A percentile compares a stretch with the other conserved stretches of the same genome.
Evolutionary conservation across 2,888 invertebrate species (phyloP).

Genomic region (Tiphia femorata): DNA sequence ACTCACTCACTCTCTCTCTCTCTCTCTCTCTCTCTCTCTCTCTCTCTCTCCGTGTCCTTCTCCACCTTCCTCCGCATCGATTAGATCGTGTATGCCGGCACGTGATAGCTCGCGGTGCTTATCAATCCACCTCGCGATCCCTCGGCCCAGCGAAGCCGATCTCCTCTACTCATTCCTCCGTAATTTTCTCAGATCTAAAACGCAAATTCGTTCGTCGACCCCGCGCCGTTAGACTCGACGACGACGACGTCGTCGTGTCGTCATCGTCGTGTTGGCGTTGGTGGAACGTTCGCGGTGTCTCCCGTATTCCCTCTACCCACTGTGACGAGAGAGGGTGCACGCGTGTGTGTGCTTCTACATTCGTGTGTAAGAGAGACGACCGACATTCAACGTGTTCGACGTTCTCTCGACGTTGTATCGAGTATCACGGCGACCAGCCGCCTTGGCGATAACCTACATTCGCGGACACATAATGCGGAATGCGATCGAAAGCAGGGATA

Average conservation of each 20-base stretch:
- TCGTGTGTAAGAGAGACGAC: too few relatives aligned
- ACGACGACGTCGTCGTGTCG: neutral
- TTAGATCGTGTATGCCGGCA: neutral
- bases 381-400: too few relatives aligned
- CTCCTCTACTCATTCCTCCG: neutral
- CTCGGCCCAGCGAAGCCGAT: neutral
- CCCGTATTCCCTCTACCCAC: too few relatives aligned
- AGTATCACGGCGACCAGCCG: conserved; percentile 12
- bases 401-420: neutral
- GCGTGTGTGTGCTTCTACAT: too few relatives aligned
- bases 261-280: neutral
- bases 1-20: too few relatives aligned
- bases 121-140: conserved; percentile 8
- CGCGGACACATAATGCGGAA: conserved; percentile 36
- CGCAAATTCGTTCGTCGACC: conserved; percentile 20
- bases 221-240: neutral
- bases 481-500: conserved; percentile 27
- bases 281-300: too few relatives aligned
- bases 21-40: too few relatives aligned
- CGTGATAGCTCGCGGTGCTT: neutral
- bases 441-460: conserved; percentile 45
- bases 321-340: too few relatives aligned
- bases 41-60: too few relatives aligned
- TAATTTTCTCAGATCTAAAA: conserved; percentile 29
- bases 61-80: conserved; percentile 2